Percentiles rank a stretch among this genome's conserved stretches.
Conservation (phyloP, 2,888 invertebrate genomes). For the Rhynchonema sp. region DNA sequence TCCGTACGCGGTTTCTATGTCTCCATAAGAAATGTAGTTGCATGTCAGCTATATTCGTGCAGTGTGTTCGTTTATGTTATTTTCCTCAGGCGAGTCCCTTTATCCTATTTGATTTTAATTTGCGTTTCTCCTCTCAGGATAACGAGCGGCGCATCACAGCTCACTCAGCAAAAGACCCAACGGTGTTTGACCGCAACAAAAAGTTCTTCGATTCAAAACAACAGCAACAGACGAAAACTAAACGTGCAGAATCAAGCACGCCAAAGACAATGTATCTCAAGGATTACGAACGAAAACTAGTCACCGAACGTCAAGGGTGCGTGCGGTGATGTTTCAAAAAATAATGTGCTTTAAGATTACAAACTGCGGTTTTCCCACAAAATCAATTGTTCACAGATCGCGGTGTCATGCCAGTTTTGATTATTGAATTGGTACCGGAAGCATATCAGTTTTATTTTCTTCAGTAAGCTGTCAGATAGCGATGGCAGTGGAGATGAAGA, state of each 20-base stretch:
- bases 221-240: neutral
- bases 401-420: neutral
- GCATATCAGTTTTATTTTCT: constrained; percentile 5
- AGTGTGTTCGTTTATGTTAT: too few relatives aligned
- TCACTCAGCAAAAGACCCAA: constrained; percentile 74
- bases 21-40: too few relatives aligned
- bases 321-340: too few relatives aligned
- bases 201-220: constrained; percentile 43
- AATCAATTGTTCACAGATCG: too few relatives aligned
- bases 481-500: constrained; percentile 31
- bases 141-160: too few relatives aligned
- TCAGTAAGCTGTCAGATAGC: neutral
- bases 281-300: constrained; percentile 57
- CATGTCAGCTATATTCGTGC: too few relatives aligned
- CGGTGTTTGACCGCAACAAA: constrained; percentile 57
- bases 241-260: constrained; percentile 21
- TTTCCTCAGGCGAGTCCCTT: too few relatives aligned
- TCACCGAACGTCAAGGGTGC: constrained; percentile 47
- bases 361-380: neutral
- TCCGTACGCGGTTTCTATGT: too few relatives aligned
- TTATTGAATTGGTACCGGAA: too few relatives aligned
- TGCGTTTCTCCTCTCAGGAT: too few relatives aligned
- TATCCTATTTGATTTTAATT: too few relatives aligned
- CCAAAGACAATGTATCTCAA: constrained; percentile 46
- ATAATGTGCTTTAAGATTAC: neutral